phyloP scores from a whole-genome alignment of 2,888 invertebrate species.

The Prenolepis imparis region DNA sequence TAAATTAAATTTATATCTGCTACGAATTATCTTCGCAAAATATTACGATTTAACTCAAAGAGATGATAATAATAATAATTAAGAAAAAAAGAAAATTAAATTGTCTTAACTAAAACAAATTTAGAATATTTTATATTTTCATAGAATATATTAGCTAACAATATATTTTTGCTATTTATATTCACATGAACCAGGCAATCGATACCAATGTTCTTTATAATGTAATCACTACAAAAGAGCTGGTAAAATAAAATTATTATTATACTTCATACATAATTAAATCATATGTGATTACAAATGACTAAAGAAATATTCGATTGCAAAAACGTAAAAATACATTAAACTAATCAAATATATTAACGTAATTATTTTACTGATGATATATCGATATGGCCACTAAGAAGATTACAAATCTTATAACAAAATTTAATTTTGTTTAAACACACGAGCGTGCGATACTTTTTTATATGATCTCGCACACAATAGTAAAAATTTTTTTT shows the following conservation, averaged over 20 bases:
- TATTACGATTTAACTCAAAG: slow-evolving; percentile 4
- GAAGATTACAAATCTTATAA: slow-evolving; percentile 8
- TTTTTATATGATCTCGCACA: background rate
- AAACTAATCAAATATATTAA: slow-evolving; percentile 41
- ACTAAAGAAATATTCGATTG: slow-evolving; percentile 18
- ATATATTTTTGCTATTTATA: slow-evolving; percentile 12
- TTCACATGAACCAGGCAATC: slow-evolving; percentile 17
- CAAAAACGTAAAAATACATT: slow-evolving; percentile 17
- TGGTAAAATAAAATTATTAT: background rate
- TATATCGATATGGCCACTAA: slow-evolving; percentile 38
- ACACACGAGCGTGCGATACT: background rate
- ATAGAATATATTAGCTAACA: slow-evolving; percentile 24
- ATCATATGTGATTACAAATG: slow-evolving; percentile 14
- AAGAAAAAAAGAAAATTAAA: slow-evolving; percentile 21
- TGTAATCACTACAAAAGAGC: slow-evolving; percentile 2
- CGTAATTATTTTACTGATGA: slow-evolving; percentile 29
- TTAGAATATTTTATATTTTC: background rate
- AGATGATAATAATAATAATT: slow-evolving; percentile 15
- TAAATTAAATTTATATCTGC: slow-evolving; percentile 4
- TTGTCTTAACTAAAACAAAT: slow-evolving; percentile 13
- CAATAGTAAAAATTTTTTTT: background rate
- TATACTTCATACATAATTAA: slow-evolving; percentile 15
- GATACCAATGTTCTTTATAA: background rate
- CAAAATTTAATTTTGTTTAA: slow-evolving; percentile 3
- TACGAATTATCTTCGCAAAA: background rate